Base-by-base conservation (phyloP, 2,888 invertebrate species). In the Dastarcus helophoroides region DNA sequence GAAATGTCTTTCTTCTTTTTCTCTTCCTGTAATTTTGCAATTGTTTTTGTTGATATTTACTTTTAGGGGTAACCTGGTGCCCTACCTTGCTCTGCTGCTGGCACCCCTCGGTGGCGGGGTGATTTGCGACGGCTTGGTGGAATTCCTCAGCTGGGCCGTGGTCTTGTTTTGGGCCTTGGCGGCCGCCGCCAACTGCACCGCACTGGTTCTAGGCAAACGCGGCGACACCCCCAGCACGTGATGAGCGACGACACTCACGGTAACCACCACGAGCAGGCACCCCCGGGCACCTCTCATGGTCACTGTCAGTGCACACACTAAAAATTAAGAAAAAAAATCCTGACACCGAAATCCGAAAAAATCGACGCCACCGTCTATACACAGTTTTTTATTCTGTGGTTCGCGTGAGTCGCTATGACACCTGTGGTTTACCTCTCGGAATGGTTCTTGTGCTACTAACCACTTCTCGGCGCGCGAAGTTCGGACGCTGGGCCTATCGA, bases 131-230 rank as follows among this genome's bases (percentile, higher is more conserved):
- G 35, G 22, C 9, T 36, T 26, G 6, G 35, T 45, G 21, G 34
- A 37, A 36, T 45, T 53, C 27, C 59, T 45, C 30, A 58, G 42
- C 39, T 60, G 54, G 14, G 52, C 37, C 21, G 52, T 46, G 12
- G 60, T 60, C 39, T 58, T 58, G 37, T 62, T 62, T 39, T 59
- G 58, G 3, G 59, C 58, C 23, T 57, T 58, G 10, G 58, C 60
- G 10, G 55, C 56, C 4, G 60, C 60, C 14, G 63, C 62, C 40
- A 68, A 53, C 48, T 71, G 69, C 43, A 62, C 70, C 43, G 74
- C 68, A 52, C 75, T 69, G 42, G 75, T 67, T 40, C 74, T 62
- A 29, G 75, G 70, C 37, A 71, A 56, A 25, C 71, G 63, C 41
- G 69, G 58, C 46, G 71, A 54, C 54, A 44, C 43, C 29, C 43